Base-by-base conservation (phyloP, 2,888 invertebrate genomes). In the Netelia fuscicornis region DNA sequence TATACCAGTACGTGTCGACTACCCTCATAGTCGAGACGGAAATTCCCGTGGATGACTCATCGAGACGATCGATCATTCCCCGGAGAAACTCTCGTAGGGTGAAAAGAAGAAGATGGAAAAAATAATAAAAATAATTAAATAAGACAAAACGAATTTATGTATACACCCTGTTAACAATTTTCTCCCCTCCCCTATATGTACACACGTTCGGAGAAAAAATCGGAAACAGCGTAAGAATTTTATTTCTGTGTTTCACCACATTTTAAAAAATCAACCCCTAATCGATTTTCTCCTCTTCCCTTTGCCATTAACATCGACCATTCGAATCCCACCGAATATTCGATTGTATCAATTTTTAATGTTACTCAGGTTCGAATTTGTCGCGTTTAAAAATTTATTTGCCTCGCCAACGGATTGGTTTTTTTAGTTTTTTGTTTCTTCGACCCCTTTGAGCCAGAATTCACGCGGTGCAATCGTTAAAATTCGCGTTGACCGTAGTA, bases 21-120 rank as follows among this genome's bases (percentile, higher is more conserved):
- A 79, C 85, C 84, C 88, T 88, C 10, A 17, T 37, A 25, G 65
- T 83, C 77, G 74, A 72, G 65, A 65, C 74, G 86, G 84, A 88
- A 88, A 90, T 90, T 90, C 88, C 81, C 87, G 77, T 62, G 82
- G 87, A 88, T 91, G 91, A 91, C 88, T 91, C 91, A 91, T 91
- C 90, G 86, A 67, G 70, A 65, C 82, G 88, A 91, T 91, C 90
- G 91, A 91, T 91, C 91, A 89, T 89, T 71, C 81, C 77, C 52
- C 58, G 62, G 60, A 70, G 48, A 64, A 81, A 86, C 78, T 85
- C 65, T 80, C 85, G 83, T 71, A 56, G 52, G 20, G 58, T 58
- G 58, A 13, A 13, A n/a, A 23, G 74, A 30, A 23, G 48, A 54
- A 54, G 44, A 54, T 8, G 9, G 58, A 58, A 17, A 58, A 9